phyloP scores from a whole-genome alignment of 2,888 invertebrate genomes.

The Brachylomia viminalis region DNA sequence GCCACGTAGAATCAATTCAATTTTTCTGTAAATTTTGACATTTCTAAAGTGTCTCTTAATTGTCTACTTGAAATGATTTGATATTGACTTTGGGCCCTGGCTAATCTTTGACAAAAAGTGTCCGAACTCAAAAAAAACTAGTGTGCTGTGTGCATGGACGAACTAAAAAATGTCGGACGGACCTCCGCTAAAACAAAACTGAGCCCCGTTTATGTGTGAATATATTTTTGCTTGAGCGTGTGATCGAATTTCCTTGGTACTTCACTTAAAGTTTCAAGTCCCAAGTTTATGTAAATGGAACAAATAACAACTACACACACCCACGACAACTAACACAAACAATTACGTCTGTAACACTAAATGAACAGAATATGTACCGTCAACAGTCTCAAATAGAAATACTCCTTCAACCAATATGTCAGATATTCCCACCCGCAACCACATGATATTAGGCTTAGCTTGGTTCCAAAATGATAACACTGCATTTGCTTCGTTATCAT shows the following conservation, averaged over 20 bases:
- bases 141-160: too few species aligned
- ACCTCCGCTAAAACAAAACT: too few species aligned
- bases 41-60: background rate
- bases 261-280: background rate
- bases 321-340: too few species aligned
- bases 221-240: too few species aligned
- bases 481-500: constrained; percentile 9
- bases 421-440: constrained; percentile 62
- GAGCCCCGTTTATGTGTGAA: too few species aligned
- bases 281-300: background rate
- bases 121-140: background rate
- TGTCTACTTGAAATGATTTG: background rate
- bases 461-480: constrained; percentile 30
- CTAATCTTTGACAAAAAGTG: background rate
- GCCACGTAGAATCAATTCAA: background rate
- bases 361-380: constrained; percentile 8
- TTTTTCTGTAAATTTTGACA: background rate
- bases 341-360: background rate
- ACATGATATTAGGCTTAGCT: constrained; percentile 3
- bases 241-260: background rate
- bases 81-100: background rate
- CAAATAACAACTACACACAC: too few species aligned
- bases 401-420: constrained; percentile 37
- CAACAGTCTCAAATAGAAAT: constrained; percentile 67
- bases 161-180: too few species aligned